These are phyloP conservation scores for Callorhinus ursinus DNA, from an alignment of 2,113 vertebrate genomes.

Conservation along the genomic window DNA sequence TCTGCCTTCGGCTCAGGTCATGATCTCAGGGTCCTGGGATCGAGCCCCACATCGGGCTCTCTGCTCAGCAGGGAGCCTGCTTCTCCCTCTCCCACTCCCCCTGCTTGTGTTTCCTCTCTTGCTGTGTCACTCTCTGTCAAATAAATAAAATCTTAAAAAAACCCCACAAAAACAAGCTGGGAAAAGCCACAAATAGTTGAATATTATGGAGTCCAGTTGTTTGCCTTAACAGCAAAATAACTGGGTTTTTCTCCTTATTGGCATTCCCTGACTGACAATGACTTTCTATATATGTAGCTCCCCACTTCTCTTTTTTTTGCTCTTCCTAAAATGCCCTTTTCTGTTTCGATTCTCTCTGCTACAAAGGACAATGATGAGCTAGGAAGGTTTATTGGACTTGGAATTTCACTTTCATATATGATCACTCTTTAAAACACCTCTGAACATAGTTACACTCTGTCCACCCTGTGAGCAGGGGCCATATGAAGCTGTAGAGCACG, in stretches of 20 bases:
- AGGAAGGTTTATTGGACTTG: not conserved
- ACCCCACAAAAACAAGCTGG: not conserved
- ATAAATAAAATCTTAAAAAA: too few relatives aligned
- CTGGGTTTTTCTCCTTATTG: not conserved
- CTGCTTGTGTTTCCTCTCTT: too few relatives aligned
- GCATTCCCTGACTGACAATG: not conserved
- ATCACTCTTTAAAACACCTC: not conserved
- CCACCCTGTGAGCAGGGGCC: not conserved
- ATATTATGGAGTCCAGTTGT: not conserved
- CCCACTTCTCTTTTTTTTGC: not conserved
- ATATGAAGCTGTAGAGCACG: not conserved
- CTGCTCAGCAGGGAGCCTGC: too few relatives aligned
- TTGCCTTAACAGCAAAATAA: not conserved
- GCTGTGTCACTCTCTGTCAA: too few relatives aligned
- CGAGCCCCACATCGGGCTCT: too few relatives aligned
- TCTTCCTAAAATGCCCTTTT: not conserved
- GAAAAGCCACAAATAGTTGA: not conserved
- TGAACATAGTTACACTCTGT: not conserved
- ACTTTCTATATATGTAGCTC: not conserved
- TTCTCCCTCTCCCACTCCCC: too few relatives aligned
- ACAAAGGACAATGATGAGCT: not conserved
- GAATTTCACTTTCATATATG: not conserved
- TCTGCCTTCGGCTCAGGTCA: too few relatives aligned
- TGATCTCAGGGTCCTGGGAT: too few relatives aligned
- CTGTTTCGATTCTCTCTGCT: not conserved